Evolutionary conservation across 1,140 invertebrate species (phyloP), one percentile per base, ranked within the genome.

Genomic region (Drosophila teissieri): DNA sequence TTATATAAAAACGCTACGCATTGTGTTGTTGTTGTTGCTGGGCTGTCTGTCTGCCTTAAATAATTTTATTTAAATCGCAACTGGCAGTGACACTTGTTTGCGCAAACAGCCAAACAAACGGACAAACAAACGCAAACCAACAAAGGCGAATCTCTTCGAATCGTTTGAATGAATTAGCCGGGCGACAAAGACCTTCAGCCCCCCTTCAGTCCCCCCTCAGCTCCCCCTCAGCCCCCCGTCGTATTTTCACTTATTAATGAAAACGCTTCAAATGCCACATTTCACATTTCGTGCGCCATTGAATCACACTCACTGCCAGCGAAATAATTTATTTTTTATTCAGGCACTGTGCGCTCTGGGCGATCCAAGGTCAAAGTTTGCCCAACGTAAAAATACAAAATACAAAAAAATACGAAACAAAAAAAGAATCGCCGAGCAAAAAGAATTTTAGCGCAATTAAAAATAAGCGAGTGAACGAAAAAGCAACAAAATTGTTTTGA

Each of bases 281-380:
- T 85, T 80, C 78, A 76, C 72, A 69, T 67, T 72, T 77, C 65
- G 73, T 73, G 68, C 73, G 73, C 73, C 74, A 78, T 70, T 86
- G 69, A 86, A 86, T 78, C 73, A 86, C 73, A 67, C 72, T 64
- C 70, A 15, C 49, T 52, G 72, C 60, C 39, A 49, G 44, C 72
- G 39, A 64, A 51, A 75, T 51, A 75, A 44, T 67, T 73, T 72
- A 69, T 69, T 70, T 56, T 70, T 68, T 70, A 55, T 56, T 70
- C 52, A 34, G 19, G 8, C 57, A 40, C 53, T 12, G 22, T 19
- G 63, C 73, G 61, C 24, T 24, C 24, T 24, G 24, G 24, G 39
- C 65, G 63, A 67, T 73, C 73, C 82, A 86, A 86, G 83, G 83
- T 88, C 79, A 86, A 83, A 86, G 82, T 79, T 86, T 82, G 83